A percentile compares a stretch with the other conserved stretches of the same genome.
These are phyloP conservation scores for Tetragnatha montana DNA, from an alignment of 2,888 invertebrate genomes.

Conservation along the genomic window DNA sequence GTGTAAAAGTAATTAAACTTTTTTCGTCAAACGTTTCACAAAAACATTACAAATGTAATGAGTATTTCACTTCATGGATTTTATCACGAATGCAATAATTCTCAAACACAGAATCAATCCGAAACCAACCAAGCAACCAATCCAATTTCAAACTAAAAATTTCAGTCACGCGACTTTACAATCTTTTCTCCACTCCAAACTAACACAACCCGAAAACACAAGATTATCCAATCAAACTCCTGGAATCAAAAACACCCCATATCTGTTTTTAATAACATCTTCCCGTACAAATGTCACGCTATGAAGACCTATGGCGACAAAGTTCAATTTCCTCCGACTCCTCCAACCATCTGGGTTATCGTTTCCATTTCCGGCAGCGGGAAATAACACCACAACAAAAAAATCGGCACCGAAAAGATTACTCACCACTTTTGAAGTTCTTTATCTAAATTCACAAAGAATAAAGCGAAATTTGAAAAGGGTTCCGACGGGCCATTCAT, in stretches of 20 bases:
- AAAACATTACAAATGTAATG: too few relatives aligned
- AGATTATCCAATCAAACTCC: background rate
- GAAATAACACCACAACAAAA: slow-evolving; percentile 20
- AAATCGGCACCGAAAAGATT: slow-evolving; percentile 5
- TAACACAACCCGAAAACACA: background rate
- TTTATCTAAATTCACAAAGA: slow-evolving; percentile 45
- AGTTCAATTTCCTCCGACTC: background rate
- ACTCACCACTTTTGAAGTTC: slow-evolving; percentile 43
- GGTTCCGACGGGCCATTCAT: slow-evolving; percentile 34
- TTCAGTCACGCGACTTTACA: background rate
- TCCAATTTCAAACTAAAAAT: background rate
- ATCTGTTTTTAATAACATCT: background rate
- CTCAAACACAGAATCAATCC: too few relatives aligned
- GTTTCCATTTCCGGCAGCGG: slow-evolving; percentile 24
- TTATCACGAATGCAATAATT: too few relatives aligned
- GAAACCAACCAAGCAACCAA: too few relatives aligned
- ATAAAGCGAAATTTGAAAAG: slow-evolving; percentile 45
- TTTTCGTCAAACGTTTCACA: too few relatives aligned
- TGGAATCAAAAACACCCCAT: background rate
- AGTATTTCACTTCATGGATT: too few relatives aligned
- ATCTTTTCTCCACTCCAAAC: background rate
- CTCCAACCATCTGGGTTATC: background rate
- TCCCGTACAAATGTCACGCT: background rate
- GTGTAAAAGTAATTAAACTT: too few relatives aligned
- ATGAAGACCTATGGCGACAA: background rate